Evolutionary conservation across 2,888 invertebrate genomes (phyloP).

Genomic region (Selenia dentaria): DNA sequence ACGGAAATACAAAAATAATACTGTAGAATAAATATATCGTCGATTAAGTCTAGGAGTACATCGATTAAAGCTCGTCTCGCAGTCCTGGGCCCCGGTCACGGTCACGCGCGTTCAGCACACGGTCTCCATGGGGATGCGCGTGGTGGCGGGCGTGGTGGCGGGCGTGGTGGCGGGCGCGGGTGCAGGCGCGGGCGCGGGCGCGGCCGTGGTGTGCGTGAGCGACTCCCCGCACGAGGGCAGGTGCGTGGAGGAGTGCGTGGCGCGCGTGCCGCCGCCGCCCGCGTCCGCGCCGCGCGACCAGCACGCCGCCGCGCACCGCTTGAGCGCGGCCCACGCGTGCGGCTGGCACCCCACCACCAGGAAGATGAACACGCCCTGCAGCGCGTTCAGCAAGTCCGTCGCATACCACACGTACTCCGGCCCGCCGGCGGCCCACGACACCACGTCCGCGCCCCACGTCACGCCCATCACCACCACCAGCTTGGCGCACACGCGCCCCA

Average conservation of each 20-base stretch:
- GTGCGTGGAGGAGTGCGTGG: conserved; percentile 91
- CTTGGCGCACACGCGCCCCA: conserved; percentile 94
- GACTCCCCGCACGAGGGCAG: conserved; percentile 92
- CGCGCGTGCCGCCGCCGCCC: conserved; percentile 54
- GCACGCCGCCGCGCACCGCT: conserved; percentile 61
- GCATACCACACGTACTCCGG: conserved; percentile 93
- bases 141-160: conserved; percentile 64
- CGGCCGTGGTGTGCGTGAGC: conserved; percentile 88
- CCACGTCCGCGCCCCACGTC: conserved; percentile 89
- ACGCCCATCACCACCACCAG: conserved; percentile 88
- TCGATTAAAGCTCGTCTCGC: conserved; percentile 37
- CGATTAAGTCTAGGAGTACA: conserved; percentile 39
- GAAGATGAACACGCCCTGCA: conserved; percentile 95
- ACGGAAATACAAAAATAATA: conserved; percentile 73
- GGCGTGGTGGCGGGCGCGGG: conserved; percentile 81
- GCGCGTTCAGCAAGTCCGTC: conserved; percentile 93
- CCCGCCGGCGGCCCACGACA: conserved; percentile 93
- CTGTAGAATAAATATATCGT: conserved; percentile 67
- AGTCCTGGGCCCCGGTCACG: not conserved
- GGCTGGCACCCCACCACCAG: conserved; percentile 95
- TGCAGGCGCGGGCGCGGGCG: conserved; percentile 86
- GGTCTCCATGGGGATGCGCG: conserved; percentile 85
- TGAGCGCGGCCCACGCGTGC: conserved; percentile 85
- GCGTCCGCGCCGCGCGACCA: conserved; percentile 84
- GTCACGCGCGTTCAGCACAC: conserved; percentile 75